These are phyloP conservation scores for Eurytoma adleriae DNA, from an alignment of 2,888 invertebrate species.

Conservation along the genomic window DNA sequence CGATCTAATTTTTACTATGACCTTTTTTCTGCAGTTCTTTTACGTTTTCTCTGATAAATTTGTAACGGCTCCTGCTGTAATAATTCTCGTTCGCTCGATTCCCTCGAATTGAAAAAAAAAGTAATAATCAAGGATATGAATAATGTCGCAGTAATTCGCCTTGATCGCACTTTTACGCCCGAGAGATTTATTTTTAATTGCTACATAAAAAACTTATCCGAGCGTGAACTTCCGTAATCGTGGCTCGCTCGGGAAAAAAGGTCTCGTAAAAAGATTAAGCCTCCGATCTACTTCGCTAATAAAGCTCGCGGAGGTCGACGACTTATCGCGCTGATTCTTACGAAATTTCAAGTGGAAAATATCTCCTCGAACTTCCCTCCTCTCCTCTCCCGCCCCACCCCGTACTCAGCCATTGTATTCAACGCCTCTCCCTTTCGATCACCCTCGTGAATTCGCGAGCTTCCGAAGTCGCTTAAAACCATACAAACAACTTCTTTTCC, in stretches of 20 bases:
- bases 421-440: neutral
- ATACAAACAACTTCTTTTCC: too few species aligned
- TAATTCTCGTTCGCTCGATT: too few species aligned
- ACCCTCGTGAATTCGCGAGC: neutral
- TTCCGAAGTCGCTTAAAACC: neutral
- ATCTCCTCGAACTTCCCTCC: slow-evolving; percentile 1
- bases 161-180: too few species aligned
- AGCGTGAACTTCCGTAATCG: neutral
- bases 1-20: too few species aligned
- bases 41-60: too few species aligned
- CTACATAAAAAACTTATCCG: neutral
- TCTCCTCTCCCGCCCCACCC: neutral
- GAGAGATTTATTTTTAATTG: neutral
- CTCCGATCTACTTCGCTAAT: neutral
- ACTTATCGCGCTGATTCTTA: neutral
- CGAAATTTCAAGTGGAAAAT: neutral
- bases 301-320: neutral
- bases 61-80: too few species aligned
- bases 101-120: too few species aligned
- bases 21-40: too few species aligned
- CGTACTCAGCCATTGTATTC: neutral
- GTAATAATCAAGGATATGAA: too few species aligned
- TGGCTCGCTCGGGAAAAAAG: neutral
- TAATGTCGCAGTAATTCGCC: too few species aligned
- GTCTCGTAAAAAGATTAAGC: slow-evolving; percentile 1